phyloP scores from a whole-genome alignment of 1,140 invertebrate species.

The Marisa cornuarietis region DNA sequence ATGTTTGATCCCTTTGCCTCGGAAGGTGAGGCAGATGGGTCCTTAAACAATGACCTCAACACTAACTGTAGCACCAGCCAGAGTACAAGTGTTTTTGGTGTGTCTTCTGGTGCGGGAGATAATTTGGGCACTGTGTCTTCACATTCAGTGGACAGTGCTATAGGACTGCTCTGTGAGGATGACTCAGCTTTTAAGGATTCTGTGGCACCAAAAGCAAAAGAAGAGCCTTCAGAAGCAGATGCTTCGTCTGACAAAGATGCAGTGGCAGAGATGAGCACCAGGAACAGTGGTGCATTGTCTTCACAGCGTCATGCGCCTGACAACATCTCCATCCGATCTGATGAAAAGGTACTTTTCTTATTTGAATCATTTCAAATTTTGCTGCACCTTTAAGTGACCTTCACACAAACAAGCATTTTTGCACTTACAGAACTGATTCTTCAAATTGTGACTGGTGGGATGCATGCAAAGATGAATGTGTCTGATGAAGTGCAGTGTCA shows the following conservation, averaged over 20 bases:
- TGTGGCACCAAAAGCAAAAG: conserved; percentile 14
- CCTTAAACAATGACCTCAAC: conserved; percentile 16
- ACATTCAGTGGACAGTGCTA: conserved; percentile 20
- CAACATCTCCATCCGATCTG: conserved; percentile 39
- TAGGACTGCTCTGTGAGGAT: conserved; percentile 23
- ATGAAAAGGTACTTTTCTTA: conserved; percentile 42
- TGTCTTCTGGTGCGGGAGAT: conserved; percentile 3
- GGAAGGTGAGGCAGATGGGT: conserved; percentile 16
- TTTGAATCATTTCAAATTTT: background rate
- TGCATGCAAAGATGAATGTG: too few relatives aligned
- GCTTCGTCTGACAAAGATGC: conserved; percentile 4
- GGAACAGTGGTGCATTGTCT: conserved; percentile 34
- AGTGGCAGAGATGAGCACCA: conserved; percentile 34
- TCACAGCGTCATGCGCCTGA: conserved; percentile 38
- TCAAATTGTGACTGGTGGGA: too few relatives aligned
- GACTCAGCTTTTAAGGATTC: conserved; percentile 16
- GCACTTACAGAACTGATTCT: too few relatives aligned
- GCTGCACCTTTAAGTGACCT: too few relatives aligned
- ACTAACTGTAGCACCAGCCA: background rate
- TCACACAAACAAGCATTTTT: too few relatives aligned
- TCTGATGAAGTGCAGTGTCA: too few relatives aligned
- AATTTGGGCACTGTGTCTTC: conserved; percentile 7
- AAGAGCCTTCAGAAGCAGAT: conserved; percentile 2
- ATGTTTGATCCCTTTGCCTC: conserved; percentile 59
- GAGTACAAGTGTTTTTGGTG: background rate